A percentile compares a stretch with the other conserved stretches of the same genome.
phyloP scores from a whole-genome alignment of 2,797 vertebrate species.

The Gambelia wislizenii region DNA sequence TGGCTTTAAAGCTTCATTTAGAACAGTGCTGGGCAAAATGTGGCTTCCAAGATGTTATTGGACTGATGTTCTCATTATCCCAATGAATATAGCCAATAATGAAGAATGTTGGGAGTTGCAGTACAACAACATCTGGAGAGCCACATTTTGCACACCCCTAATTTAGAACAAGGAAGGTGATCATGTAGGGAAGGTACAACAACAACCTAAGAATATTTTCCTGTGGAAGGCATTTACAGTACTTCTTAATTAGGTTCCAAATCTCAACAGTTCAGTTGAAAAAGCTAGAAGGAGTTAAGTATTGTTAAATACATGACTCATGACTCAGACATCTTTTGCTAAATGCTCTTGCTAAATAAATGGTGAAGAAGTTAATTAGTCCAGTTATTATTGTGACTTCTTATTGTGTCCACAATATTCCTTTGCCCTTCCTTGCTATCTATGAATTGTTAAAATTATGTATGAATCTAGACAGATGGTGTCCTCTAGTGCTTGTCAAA shows the following conservation, averaged over 20 bases:
- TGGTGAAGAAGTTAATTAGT: background rate
- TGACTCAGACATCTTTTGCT: background rate
- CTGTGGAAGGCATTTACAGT: background rate
- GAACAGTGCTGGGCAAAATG: too few relatives aligned
- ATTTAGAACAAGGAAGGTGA: too few relatives aligned
- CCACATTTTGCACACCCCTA: too few relatives aligned
- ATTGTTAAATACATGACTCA: background rate
- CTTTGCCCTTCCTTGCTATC: background rate
- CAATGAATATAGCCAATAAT: too few relatives aligned
- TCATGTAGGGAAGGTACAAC: too few relatives aligned
- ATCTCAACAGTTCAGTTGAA: background rate
- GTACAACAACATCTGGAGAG: too few relatives aligned
- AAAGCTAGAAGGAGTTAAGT: background rate
- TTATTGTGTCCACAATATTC: background rate
- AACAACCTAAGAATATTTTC: too few relatives aligned
- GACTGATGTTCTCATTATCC: too few relatives aligned
- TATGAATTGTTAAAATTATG: background rate
- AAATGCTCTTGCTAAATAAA: background rate
- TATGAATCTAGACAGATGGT: background rate
- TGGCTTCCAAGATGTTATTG: too few relatives aligned
- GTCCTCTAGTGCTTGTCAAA: constrained; percentile 10
- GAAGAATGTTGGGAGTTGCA: too few relatives aligned
- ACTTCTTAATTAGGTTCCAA: background rate
- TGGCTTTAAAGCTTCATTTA: background rate
- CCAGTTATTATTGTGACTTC: background rate